phyloP scores from a whole-genome alignment of 2,888 invertebrate species.

The Helicoverpa assulta region DNA sequence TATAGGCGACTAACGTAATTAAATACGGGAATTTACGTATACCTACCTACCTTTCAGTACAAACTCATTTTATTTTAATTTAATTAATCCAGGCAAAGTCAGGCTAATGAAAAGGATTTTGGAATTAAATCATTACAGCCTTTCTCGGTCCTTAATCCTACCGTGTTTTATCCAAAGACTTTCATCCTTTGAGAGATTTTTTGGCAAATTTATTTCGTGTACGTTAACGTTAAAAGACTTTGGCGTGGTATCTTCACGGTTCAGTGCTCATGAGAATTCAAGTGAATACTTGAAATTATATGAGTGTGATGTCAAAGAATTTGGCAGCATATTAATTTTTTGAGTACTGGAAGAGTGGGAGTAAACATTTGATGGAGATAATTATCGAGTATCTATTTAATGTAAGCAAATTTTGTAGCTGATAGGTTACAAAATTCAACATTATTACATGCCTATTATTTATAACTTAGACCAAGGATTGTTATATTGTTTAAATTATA shows the following conservation, averaged over 20 bases:
- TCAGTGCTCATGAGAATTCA: slow-evolving; percentile 54
- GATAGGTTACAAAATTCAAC: too few relatives aligned
- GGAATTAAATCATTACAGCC: slow-evolving; percentile 28
- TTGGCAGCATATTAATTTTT: slow-evolving; percentile 7
- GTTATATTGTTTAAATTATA: too few relatives aligned
- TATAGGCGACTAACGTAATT: too few relatives aligned
- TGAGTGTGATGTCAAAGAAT: slow-evolving; percentile 48
- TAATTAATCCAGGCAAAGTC: slow-evolving; percentile 11
- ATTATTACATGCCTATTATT: too few relatives aligned
- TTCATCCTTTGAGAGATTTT: slow-evolving; percentile 58
- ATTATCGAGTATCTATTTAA: too few relatives aligned
- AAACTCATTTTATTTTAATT: slow-evolving; percentile 11
- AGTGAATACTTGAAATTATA: slow-evolving; percentile 47
- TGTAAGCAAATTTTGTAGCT: too few relatives aligned
- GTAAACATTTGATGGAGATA: background rate
- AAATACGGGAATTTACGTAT: too few relatives aligned
- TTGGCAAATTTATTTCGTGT: slow-evolving; percentile 63
- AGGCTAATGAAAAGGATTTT: slow-evolving; percentile 23
- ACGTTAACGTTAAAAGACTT: slow-evolving; percentile 63
- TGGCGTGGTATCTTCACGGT: slow-evolving; percentile 60
- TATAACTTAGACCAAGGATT: too few relatives aligned
- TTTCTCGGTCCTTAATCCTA: slow-evolving; percentile 23
- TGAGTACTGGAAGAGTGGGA: background rate
- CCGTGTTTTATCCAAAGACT: slow-evolving; percentile 40
- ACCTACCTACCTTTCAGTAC: background rate